Evolutionary conservation across 2,888 invertebrate species (phyloP), one percentile per base, ranked within the genome.

Genomic region (Crepidodera aurea): DNA sequence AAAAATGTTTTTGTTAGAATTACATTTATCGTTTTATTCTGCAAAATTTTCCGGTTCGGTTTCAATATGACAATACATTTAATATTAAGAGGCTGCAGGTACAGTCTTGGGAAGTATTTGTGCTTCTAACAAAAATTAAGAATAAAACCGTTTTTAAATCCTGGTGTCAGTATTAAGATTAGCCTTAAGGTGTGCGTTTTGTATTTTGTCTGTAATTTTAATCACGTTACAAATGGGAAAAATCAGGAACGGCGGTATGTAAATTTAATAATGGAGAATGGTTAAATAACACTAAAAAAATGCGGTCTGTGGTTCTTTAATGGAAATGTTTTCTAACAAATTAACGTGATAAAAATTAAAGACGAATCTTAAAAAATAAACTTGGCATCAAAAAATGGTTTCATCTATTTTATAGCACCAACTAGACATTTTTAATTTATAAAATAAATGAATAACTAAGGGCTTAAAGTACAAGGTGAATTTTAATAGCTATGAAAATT

Each of bases 131-230:
- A 40, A 53, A 53, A 53, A 53, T 16, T n/a, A 50, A 12, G 37
- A 19, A 44, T 19, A 19, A 44, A 44, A 44, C 15, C n/a, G 15
- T 50, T 51, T 39, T 15, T 51, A 22, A 34, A 34, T 13, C 53
- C 27, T 53, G 53, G 53, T 53, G 53, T 53, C 53, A 53, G 53
- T 53, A 53, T 53, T 53, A 51, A 10, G 37, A 51, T 51, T 34
- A 51, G 34, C 12, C n/a, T 51, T 39, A 13, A 34, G 34, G 12
- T 18, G 12, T 19, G 44, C 22, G 16, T 40, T 40, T 19, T 44
- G 13, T 22, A 12, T 1, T 25, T 12, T 13, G 39, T 53, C 40
- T 40, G 7, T 40, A 40, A 53, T 39, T 53, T 53, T 40, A 8
- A 12, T 53, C 39, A 27, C 40, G 25, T 27, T 40, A n/a, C 13